Evolutionary conservation across 2,113 vertebrate genomes (phyloP).

Genomic region (Aspidoscelis tigris): DNA sequence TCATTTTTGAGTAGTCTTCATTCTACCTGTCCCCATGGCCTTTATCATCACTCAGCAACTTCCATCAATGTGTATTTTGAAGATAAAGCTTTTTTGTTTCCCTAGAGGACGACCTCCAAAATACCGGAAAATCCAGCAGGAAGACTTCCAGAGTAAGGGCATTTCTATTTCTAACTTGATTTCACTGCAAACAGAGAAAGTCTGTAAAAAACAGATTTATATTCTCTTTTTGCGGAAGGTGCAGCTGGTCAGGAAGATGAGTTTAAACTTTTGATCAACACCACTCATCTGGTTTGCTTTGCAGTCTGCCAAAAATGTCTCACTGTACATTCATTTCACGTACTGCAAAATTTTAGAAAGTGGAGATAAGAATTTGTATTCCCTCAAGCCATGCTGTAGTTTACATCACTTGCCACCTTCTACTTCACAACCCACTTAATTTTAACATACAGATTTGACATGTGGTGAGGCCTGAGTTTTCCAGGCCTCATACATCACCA

Average conservation of each 20-base stretch:
- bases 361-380: not conserved
- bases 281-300: not conserved
- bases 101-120: conserved; percentile 94
- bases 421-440: not conserved
- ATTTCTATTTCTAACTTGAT: not conserved
- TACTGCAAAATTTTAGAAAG: not conserved
- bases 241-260: not conserved
- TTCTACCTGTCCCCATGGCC: not conserved
- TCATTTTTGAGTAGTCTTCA: not conserved
- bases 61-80: conserved; percentile 4
- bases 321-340: not conserved
- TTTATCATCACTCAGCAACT: not conserved
- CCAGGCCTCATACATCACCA: not conserved
- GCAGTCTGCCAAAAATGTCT: not conserved
- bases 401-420: not conserved
- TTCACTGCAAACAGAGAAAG: not conserved
- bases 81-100: conserved; percentile 64
- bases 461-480: not conserved
- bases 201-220: not conserved
- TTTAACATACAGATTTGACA: not conserved
- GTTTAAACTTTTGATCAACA: not conserved
- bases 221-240: not conserved
- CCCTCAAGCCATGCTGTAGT: not conserved
- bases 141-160: conserved; percentile 90
- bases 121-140: conserved; percentile 92